Base-by-base conservation (phyloP, 1,140 invertebrate genomes). In the Drosophila ananassae region DNA sequence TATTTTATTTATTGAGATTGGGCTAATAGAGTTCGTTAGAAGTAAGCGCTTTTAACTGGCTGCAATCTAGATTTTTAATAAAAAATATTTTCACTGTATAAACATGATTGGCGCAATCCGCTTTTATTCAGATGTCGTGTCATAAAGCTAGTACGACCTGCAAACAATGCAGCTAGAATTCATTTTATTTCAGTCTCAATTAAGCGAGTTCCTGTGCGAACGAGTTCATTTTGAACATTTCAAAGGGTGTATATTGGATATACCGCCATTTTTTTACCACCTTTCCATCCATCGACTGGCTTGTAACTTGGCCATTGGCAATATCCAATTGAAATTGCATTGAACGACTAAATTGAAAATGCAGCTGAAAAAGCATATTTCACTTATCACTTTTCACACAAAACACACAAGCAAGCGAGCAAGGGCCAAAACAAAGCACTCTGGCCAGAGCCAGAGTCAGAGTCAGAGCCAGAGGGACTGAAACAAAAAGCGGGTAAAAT, bases 321-420 rank as follows among this genome's bases (percentile, higher is more conserved):
- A 89, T 82, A 79, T 85, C 78, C 69, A 85, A 85, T 87, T 85
- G 78, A 52, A 85, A 87, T 85, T 87, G 78, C 83, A 85, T 85
- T 87, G 82, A 87, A 79, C 78, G 75, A 64, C 82, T 85, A 85
- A 85, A 85, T 85, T 85, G 82, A 85, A 85, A 85, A 76, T 76
- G 73, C 73, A 76, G 73, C 82, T 85, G 83, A 87, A 85, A 72
- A 85, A 85, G 82, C 82, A 85, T 85, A 85, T 87, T 85, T 85
- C 82, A 85, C 82, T 85, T 85, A 85, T 85, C 82, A 81, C 82
- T 87, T 85, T 85, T 82, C 82, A 78, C 83, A 85, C 82, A 85
- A 82, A 82, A 87, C 74, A 59, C 61, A 84, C 46, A 63, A 66
- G 34, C 41, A 44, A 17, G 13, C 41, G 17, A 44, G 54, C 48